Percentiles rank a stretch among this genome's conserved stretches.
Conservation (phyloP, 1,140 invertebrate genomes). For the Drosophila oshimai region DNA sequence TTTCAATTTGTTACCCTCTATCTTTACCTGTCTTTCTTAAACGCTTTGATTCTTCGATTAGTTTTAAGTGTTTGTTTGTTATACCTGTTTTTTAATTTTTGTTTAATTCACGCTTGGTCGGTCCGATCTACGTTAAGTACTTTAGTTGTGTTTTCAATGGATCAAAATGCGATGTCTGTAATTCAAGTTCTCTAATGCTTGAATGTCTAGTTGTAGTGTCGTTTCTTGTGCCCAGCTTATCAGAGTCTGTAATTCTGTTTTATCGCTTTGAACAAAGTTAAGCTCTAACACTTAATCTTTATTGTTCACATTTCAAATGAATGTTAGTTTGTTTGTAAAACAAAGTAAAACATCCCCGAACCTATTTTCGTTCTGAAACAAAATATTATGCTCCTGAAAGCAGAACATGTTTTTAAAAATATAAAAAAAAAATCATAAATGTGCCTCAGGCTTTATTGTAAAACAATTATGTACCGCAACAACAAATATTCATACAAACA, state of each 20-base stretch:
- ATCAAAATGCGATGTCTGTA: slow-evolving; percentile 23
- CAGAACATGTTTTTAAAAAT: slow-evolving; percentile 19
- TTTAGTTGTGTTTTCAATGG: slow-evolving; percentile 23
- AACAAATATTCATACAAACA: slow-evolving; percentile 52
- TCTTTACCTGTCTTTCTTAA: slow-evolving; percentile 10
- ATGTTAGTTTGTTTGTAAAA: slow-evolving; percentile 69
- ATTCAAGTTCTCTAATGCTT: slow-evolving; percentile 17
- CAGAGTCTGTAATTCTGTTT: slow-evolving; percentile 22
- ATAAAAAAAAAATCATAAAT: slow-evolving; percentile 55
- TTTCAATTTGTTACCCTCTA: slow-evolving; percentile 12
- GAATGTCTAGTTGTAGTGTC: slow-evolving; percentile 38
- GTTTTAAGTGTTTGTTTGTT: slow-evolving; percentile 76
- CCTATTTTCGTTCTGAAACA: slow-evolving; percentile 29
- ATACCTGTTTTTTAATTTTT: slow-evolving; percentile 66
- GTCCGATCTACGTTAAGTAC: slow-evolving; percentile 15
- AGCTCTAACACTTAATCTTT: slow-evolving; percentile 30
- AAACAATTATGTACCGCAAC: slow-evolving; percentile 67
- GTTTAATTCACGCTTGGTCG: slow-evolving; percentile 5
- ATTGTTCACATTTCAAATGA: slow-evolving; percentile 29
- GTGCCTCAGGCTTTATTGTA: slow-evolving; percentile 81
- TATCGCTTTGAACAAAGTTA: slow-evolving; percentile 47
- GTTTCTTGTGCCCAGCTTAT: slow-evolving; percentile 29
- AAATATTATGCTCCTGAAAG: background rate
- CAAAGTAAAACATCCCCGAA: slow-evolving; percentile 55
- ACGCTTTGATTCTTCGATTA: slow-evolving; percentile 45